Evolutionary conservation across 2,113 vertebrate species (phyloP).

Genomic region (Oriolus oriolus): DNA sequence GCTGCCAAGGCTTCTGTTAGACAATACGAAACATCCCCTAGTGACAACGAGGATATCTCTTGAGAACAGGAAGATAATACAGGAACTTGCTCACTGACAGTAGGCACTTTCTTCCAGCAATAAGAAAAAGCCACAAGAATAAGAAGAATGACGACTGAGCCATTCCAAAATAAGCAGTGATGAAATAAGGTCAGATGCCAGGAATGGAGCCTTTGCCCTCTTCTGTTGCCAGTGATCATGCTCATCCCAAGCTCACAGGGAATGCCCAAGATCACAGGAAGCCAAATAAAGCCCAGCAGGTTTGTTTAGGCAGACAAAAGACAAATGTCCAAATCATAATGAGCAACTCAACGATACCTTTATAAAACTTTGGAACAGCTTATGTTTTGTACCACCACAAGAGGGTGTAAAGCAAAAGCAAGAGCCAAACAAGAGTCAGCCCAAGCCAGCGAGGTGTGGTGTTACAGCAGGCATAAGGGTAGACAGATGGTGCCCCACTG

Average conservation of each 20-base stretch:
- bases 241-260: not conserved
- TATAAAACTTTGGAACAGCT: not conserved
- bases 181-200: not conserved
- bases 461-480: not conserved
- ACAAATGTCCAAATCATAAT: not conserved
- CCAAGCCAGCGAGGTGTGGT: accelerated
- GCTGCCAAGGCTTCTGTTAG: not conserved
- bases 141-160: not conserved
- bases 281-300: accelerated
- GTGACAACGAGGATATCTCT: not conserved
- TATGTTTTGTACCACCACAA: not conserved
- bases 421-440: not conserved
- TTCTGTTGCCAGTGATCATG: not conserved
- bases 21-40: not conserved
- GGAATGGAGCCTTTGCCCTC: not conserved
- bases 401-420: not conserved
- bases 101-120: not conserved
- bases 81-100: not conserved
- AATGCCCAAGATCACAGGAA: not conserved
- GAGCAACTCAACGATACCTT: not conserved
- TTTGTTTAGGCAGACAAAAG: not conserved
- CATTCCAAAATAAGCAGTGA: not conserved
- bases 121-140: not conserved
- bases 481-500: not conserved
- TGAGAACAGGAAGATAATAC: not conserved